Conservation (phyloP, 2,797 vertebrate genomes). For the Diplodus sargus region DNA sequence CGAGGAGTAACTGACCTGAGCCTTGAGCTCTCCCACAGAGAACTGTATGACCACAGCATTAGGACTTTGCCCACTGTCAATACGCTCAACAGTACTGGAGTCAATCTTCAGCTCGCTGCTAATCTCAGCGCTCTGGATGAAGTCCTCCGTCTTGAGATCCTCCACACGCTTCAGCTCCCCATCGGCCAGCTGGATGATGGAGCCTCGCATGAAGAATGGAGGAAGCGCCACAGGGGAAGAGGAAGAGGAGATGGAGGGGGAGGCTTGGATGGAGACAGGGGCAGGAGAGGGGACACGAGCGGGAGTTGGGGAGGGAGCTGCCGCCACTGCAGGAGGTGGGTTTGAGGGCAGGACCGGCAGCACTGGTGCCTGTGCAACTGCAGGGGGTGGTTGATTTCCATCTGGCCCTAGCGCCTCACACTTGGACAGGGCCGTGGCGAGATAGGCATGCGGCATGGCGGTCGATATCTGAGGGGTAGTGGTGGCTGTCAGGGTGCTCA, state of each 20-base stretch:
- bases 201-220: constrained; percentile 88
- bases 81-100: constrained; percentile 98
- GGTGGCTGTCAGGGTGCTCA: constrained; percentile 85
- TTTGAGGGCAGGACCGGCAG: constrained; percentile 69
- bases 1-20: constrained; percentile 87
- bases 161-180: constrained; percentile 98
- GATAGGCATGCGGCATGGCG: constrained; percentile 94
- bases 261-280: constrained; percentile 94
- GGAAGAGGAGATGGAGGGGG: constrained; percentile 75
- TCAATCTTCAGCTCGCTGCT: constrained; percentile 98
- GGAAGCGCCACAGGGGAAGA: constrained; percentile 76
- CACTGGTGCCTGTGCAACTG: constrained; percentile 65
- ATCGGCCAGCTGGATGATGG: constrained; percentile 98
- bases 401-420: constrained; percentile 89
- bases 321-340: constrained; percentile 55
- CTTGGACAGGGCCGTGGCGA: constrained; percentile 93
- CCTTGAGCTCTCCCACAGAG: constrained; percentile 96
- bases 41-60: constrained; percentile 97
- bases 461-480: constrained; percentile 87
- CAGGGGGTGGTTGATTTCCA: constrained; percentile 70
- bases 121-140: constrained; percentile 98
- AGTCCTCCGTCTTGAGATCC: constrained; percentile 98
- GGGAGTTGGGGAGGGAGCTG: constrained; percentile 76
- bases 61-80: constrained; percentile 92
- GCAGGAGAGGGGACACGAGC: constrained; percentile 86